Base-by-base conservation (phyloP, 2,113 vertebrate genomes). In the Gnathonemus echidnorhynchus region DNA sequence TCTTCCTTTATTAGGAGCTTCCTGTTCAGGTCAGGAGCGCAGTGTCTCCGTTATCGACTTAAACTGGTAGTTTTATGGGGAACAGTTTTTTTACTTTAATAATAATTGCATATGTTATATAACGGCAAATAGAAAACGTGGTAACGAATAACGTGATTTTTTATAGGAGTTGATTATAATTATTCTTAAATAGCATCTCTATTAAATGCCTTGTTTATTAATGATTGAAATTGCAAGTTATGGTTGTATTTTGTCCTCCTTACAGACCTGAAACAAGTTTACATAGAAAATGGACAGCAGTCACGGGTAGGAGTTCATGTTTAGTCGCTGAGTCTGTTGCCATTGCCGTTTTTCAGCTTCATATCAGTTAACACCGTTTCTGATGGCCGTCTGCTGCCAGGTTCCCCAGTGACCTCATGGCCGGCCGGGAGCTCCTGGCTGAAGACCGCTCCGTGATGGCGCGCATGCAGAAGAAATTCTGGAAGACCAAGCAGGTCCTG, bases 401-500 rank as follows among this genome's bases (percentile, higher is more conserved):
- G 92, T 94, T 93, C 90, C 91, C 93, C 42, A 94, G 92, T 86
- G 96, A 97, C 92, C 95, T 96, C 92, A 94, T 95, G 93, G 93
- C 91, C 80, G 94, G 94, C n/a, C 94, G 95, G 58, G 89, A 92
- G 0, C 92, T 95, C 89, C 91, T 94, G 62, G 94, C 95, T 9
- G 97, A 96, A 56, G 95, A 96, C 89, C 91, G 94, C 91, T 96
- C 97, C 0, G 95, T 96, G 66, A 95, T 97, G 92, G 95, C 95
- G 24, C 97, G 96, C 94, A 97, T 96, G 95, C 96, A 97, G 92
- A 97, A 97, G 93, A 97, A 97, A 93, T 97, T 96, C 74, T 97
- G 96, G 97, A 97, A 97, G 94, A 95, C 94, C 21, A 97, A 97
- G 89, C 95, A 98, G 94, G 95, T 94, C 53, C 94, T 98, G 85